Evolutionary conservation across 1,140 invertebrate species (phyloP).

Genomic region (Bombyx mori): ASM3026992v2 NC_085107.1:13230001-13230500

Average conservation of each 20-base stretch:
- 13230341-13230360: slow-evolving; percentile 10
- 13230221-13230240: slow-evolving; percentile 14
- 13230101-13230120: slow-evolving; percentile 9
- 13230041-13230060: too few relatives aligned
- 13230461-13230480: slow-evolving; percentile 13
- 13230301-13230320: slow-evolving; percentile 33
- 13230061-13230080: too few relatives aligned
- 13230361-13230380: slow-evolving; percentile 9
- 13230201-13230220: slow-evolving; percentile 8
- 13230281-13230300: slow-evolving; percentile 32
- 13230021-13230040: too few relatives aligned
- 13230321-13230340: slow-evolving; percentile 16
- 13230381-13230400: slow-evolving; percentile 12
- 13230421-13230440: slow-evolving; percentile 12
- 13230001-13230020: too few relatives aligned
- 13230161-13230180: slow-evolving; percentile 23
- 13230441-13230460: slow-evolving; percentile 11
- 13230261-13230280: slow-evolving; percentile 30
- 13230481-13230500: slow-evolving; percentile 13
- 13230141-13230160: slow-evolving; percentile 27
- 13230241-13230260: slow-evolving; percentile 5
- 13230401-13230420: slow-evolving; percentile 11
- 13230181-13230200: slow-evolving; percentile 16
- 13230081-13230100: too few relatives aligned
- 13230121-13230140: slow-evolving; percentile 15